Evolutionary conservation across 1,140 invertebrate genomes (phyloP), one percentile per base, ranked within the genome.

Genomic region (Drosophila burlai): DNA sequence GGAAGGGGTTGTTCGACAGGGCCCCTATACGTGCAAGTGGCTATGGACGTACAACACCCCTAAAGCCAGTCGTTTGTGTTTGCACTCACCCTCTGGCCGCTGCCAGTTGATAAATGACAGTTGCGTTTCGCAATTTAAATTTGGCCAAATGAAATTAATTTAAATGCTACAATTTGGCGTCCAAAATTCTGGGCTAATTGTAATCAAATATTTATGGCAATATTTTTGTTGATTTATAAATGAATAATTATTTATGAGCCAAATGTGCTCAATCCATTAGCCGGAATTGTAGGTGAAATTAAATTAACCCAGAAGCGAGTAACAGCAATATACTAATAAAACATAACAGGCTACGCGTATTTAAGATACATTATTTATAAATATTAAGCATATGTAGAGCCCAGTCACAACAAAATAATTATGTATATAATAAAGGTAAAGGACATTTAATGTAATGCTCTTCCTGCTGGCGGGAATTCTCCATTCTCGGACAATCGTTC

Each of bases 81-180:
- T 21, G 5, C 34, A 34, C 47, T 8, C 29, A 52, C 34, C 52
- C 43, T 47, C n/a, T 50, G 43, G n/a, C 24, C 50, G 47, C 46
- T 42, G 38, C 34, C 66, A 57, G 34, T 69, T 72, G 59, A 59
- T 80, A 65, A 85, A 68, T 78, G 67, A 46, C 63, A 80, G 54
- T 79, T 75, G 52, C 43, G 57, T 63, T 83, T 75, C 26, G 52
- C 59, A 76, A 80, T 80, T 80, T 60, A 46, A 60, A 54, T 78
- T 74, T 60, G 57, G 65, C 49, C 45, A 74, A 90, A 89, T 81
- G 31, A 80, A 84, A 81, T 89, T 74, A 90, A 80, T 71, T 65
- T 52, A 61, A 65, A 72, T 63, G 65, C 18, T 47, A 49, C 42
- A 43, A 49, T 52, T 47, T 63, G 21, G 36, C 26, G 15, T 29